Evolutionary conservation across 2,888 invertebrate species (phyloP).

Genomic region (Dinocampus coccinellae): DNA sequence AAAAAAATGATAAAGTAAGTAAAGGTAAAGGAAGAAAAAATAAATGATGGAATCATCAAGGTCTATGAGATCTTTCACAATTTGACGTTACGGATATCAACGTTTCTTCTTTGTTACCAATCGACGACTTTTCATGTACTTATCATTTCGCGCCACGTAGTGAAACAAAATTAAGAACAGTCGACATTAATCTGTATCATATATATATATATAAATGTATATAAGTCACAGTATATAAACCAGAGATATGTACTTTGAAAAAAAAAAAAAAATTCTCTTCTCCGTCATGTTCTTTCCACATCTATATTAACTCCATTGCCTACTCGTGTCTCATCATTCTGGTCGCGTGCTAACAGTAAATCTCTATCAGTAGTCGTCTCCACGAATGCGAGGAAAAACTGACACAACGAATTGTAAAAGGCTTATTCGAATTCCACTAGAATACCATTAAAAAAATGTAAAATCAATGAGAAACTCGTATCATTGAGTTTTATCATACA

Average conservation of each 20-base stretch:
- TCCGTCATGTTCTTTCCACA: neutral
- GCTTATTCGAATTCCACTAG: neutral
- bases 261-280: neutral
- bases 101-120: constrained; percentile 30
- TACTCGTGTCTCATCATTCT: constrained; percentile 46
- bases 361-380: constrained; percentile 55
- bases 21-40: neutral
- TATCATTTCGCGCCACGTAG: constrained; percentile 56
- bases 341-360: constrained; percentile 52
- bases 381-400: neutral
- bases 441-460: neutral
- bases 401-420: neutral
- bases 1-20: neutral
- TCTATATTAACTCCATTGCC: neutral
- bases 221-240: constrained; percentile 35
- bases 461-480: neutral
- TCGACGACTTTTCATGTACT: constrained; percentile 4
- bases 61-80: neutral
- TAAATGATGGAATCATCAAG: neutral
- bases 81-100: constrained; percentile 24
- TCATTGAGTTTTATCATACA: neutral
- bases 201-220: constrained; percentile 12
- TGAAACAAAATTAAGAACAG: constrained; percentile 58
- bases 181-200: constrained; percentile 57
- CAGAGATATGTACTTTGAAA: neutral